Conservation (phyloP, 2,888 invertebrate genomes). For the Cremastinae sp. region DNA sequence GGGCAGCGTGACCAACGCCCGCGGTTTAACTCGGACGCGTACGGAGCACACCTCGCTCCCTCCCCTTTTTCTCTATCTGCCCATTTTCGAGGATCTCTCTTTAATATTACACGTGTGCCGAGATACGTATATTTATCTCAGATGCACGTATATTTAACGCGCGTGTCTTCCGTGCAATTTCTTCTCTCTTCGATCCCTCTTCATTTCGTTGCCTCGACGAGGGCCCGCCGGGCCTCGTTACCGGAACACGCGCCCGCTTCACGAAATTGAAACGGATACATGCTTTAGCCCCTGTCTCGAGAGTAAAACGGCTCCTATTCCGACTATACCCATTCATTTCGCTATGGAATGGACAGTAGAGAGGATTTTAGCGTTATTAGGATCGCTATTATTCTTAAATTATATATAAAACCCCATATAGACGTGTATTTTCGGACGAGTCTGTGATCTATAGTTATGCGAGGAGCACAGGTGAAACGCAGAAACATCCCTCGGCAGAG, state of each 20-base stretch:
- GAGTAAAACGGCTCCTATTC: constrained; percentile 28
- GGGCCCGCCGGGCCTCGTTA: constrained; percentile 67
- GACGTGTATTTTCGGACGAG: constrained; percentile 7
- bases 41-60: constrained; percentile 19
- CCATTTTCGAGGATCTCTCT: constrained; percentile 46
- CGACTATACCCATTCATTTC: constrained; percentile 35
- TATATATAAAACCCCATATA: background rate
- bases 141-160: constrained; percentile 21
- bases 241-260: constrained; percentile 60
- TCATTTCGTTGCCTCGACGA: background rate
- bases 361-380: constrained; percentile 48
- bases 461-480: constrained; percentile 23
- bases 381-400: constrained; percentile 34
- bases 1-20: constrained; percentile 75
- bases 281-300: constrained; percentile 7
- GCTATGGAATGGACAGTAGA: constrained; percentile 29
- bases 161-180: constrained; percentile 49
- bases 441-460: background rate
- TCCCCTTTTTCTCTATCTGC: constrained; percentile 43
- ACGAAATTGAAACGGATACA: constrained; percentile 73
- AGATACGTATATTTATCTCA: constrained; percentile 6
- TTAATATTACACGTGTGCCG: constrained; percentile 24
- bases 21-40: constrained; percentile 58
- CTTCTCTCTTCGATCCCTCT: constrained; percentile 1
- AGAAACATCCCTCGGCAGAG: background rate